phyloP scores from a whole-genome alignment of 2,797 vertebrate genomes.

The Hozukius guyotensis region DNA sequence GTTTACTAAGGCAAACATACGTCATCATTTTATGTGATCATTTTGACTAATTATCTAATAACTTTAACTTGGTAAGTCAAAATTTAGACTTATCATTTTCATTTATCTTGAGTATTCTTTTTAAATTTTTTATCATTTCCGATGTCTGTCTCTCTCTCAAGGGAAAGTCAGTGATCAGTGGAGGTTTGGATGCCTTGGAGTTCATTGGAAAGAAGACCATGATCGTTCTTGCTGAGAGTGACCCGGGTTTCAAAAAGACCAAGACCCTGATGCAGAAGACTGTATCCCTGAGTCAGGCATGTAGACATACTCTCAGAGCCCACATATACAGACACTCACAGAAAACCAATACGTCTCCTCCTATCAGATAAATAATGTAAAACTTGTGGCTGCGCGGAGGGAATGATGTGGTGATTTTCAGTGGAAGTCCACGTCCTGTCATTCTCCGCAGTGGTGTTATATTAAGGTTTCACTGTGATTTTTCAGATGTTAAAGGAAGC shows the following conservation, averaged over 20 bases:
- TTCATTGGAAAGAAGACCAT: constrained; percentile 99
- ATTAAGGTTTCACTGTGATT: constrained; percentile 7
- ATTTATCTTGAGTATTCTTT: background rate
- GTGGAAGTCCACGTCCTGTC: background rate
- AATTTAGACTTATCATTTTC: background rate
- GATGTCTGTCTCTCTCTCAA: constrained; percentile 44
- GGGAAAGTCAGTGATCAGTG: constrained; percentile 95
- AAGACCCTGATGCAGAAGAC: constrained; percentile 97
- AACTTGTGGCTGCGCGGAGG: background rate
- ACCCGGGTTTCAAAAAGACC: constrained; percentile 96
- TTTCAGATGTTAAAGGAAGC: constrained; percentile 94
- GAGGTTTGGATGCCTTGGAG: constrained; percentile 95
- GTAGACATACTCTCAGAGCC: background rate
- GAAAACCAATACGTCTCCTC: background rate
- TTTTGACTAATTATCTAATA: background rate
- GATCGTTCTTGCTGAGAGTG: constrained; percentile 96
- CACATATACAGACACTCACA: background rate
- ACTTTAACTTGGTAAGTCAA: background rate
- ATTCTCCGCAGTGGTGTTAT: background rate
- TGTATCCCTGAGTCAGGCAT: constrained; percentile 94
- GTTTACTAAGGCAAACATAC: background rate
- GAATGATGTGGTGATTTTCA: constrained; percentile 9
- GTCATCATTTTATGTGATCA: background rate
- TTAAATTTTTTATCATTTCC: background rate
- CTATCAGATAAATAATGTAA: constrained; percentile 3